phyloP scores from a whole-genome alignment of 2,797 vertebrate species.

The Gallirallus australis region DNA sequence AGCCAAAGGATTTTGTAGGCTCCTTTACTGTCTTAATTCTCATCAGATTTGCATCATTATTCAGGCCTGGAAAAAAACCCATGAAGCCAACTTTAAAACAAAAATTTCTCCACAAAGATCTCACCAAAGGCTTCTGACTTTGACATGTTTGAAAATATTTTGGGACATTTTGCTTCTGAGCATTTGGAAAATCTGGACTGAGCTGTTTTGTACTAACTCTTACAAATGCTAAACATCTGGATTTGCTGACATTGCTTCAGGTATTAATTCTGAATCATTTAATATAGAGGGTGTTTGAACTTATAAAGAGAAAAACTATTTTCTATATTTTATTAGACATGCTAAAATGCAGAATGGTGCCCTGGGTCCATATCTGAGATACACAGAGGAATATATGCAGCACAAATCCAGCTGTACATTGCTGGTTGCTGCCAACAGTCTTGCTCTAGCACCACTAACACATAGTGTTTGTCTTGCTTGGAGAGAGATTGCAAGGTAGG shows the following conservation, averaged over 20 bases:
- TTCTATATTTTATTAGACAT: neutral
- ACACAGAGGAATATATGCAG: neutral
- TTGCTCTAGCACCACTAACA: neutral
- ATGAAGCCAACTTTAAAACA: neutral
- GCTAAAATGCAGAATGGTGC: neutral
- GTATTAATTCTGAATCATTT: conserved; percentile 11
- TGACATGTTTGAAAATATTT: neutral
- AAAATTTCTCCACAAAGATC: neutral
- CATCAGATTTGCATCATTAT: conserved; percentile 57
- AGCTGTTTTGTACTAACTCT: neutral
- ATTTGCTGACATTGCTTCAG: conserved; percentile 1
- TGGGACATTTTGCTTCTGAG: conserved; percentile 34
- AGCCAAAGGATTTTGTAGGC: conserved; percentile 65
- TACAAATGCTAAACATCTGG: conserved; percentile 27
- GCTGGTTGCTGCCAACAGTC: neutral
- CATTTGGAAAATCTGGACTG: neutral
- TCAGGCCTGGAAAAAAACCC: neutral
- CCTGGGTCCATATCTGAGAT: neutral
- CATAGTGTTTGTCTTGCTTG: neutral
- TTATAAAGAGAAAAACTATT: conserved; percentile 5
- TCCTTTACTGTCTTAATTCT: conserved; percentile 63
- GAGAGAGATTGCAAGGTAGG: neutral
- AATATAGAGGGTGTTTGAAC: neutral
- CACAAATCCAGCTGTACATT: neutral
- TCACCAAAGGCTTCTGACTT: conserved; percentile 13